Base-by-base conservation (phyloP, 1,140 invertebrate genomes). In the Heliconius melpomene region DNA sequence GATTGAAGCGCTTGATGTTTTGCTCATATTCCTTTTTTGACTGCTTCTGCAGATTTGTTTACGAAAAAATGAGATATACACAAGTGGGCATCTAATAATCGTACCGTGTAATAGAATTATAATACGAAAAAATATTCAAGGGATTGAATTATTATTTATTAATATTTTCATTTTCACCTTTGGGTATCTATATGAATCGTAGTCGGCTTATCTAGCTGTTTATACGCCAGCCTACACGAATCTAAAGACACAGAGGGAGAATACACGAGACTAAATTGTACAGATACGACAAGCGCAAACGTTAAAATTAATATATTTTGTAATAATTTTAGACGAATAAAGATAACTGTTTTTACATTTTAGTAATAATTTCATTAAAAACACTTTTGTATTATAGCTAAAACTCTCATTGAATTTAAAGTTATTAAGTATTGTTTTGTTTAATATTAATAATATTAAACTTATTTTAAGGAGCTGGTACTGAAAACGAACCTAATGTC, bases 1-100 rank as follows among this genome's bases (percentile, higher is more conserved):
- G 88, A 93, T 93, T 90, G 87, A 90, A 84, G 83, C 82, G 78
- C 88, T 84, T 86, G 84, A 87, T 88, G 85, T 87, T 84, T 85
- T 79, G 76, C 82, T 77, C 79, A 85, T 76, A 83, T 86, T 85
- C 72, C 66, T 79, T 77, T 82, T 81, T 71, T 79, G 60, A 80
- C 54, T 81, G 77, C 78, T 84, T 81, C 84, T 60, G n/a, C 8
- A 23, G 54, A 60, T 60, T 23, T 60, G 18, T 9, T 60, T 60
- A 23, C n/a, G n/a, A 60, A 60, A 60, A 20, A 60, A 23, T 11
- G 7, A 60, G 26, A 66, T 29, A 66, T 29, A 5, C 26, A 66
- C 60, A 66, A 20, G 7, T 23, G 60, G 26, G 23, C 13, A 29
- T 66, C 23, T 20, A 52, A 18, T 8, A 52, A 52, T 52, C 50